Percentiles rank a stretch among this genome's conserved stretches.
phyloP scores from a whole-genome alignment of 1,140 invertebrate species.

The Drosophila tropicalis region DNA sequence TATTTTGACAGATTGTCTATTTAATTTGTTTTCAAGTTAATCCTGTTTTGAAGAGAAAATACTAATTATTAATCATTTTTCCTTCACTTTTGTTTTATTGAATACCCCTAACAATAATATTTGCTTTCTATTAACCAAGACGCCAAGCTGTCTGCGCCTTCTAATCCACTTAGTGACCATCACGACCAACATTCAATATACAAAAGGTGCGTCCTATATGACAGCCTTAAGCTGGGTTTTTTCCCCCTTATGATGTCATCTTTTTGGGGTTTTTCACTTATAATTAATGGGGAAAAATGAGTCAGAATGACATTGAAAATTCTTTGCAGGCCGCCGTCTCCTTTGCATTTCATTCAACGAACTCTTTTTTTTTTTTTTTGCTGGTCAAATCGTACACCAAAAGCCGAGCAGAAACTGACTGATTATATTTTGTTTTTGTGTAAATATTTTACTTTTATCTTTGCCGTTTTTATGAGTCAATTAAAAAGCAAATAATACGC shows the following conservation, averaged over 20 bases:
- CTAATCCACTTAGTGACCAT: slow-evolving; percentile 22
- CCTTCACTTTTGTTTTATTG: not conserved
- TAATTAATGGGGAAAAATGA: slow-evolving; percentile 13
- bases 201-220: slow-evolving; percentile 13
- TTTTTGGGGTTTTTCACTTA: slow-evolving; percentile 5
- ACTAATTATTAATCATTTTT: not conserved
- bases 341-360: not conserved
- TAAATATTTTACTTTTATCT: slow-evolving; percentile 65
- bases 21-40: too few species aligned
- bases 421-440: slow-evolving; percentile 33
- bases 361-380: slow-evolving; percentile 17
- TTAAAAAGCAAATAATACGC: slow-evolving; percentile 67
- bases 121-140: not conserved
- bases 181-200: not conserved
- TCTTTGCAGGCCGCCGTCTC: not conserved
- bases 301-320: slow-evolving; percentile 5
- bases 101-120: not conserved
- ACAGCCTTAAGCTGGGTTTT: not conserved
- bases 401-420: slow-evolving; percentile 10
- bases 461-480: slow-evolving; percentile 68
- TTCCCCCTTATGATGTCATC: not conserved
- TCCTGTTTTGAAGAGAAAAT: too few species aligned
- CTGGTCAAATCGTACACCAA: slow-evolving; percentile 16
- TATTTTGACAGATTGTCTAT: too few species aligned
- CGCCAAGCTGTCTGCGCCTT: slow-evolving; percentile 19